A percentile compares a stretch with the other conserved stretches of the same genome.
phyloP scores from a whole-genome alignment of 2,113 vertebrate genomes.

The Silurus meridionalis region DNA sequence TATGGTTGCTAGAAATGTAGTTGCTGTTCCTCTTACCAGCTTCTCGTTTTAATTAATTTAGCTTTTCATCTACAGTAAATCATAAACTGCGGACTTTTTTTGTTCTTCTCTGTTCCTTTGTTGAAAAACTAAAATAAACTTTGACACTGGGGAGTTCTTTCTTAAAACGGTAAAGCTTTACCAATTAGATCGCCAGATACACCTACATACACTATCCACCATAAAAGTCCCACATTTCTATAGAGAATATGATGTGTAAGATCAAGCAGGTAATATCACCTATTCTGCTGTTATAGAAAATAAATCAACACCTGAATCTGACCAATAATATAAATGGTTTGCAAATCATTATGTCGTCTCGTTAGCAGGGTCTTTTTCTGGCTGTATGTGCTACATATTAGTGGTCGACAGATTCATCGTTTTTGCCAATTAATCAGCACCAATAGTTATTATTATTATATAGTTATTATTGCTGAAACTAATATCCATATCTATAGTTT shows the following conservation, averaged over 20 bases:
- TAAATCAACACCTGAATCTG: background rate
- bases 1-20: background rate
- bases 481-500: too few species aligned
- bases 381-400: background rate
- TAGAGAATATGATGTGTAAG: background rate
- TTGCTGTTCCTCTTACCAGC: background rate
- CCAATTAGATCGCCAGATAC: too few species aligned
- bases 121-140: background rate
- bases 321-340: background rate
- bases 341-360: background rate
- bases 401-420: background rate
- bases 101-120: background rate
- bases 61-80: background rate
- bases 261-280: background rate
- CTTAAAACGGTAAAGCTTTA: background rate
- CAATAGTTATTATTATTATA: too few species aligned
- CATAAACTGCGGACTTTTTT: background rate
- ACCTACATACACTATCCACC: background rate
- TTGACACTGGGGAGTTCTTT: background rate
- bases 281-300: background rate
- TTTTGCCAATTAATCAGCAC: too few species aligned
- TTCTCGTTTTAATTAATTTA: background rate
- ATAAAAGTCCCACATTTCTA: background rate
- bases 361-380: background rate
- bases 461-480: too few species aligned